Evolutionary conservation across 1,140 invertebrate genomes (phyloP), one percentile per base, ranked within the genome.

Genomic region (Metaphire vulgaris): DNA sequence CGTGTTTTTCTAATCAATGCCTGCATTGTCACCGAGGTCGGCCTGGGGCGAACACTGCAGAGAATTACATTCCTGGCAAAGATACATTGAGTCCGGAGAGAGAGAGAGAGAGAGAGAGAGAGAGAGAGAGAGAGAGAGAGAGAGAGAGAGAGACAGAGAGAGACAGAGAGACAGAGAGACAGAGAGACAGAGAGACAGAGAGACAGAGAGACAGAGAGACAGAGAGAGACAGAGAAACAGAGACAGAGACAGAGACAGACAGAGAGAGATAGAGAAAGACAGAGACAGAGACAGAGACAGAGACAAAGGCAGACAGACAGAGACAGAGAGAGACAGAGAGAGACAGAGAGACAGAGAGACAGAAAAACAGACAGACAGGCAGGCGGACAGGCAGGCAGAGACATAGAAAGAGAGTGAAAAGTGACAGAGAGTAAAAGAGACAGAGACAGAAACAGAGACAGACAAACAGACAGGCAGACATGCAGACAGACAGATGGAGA

Each of bases 81-180:
- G n/a, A n/a, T n/a, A n/a, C n/a, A n/a, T n/a, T n/a, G n/a, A n/a
- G n/a, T n/a, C n/a, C n/a, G n/a, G n/a, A n/a, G n/a, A n/a, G n/a
- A n/a, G n/a, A n/a, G n/a, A n/a, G n/a, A n/a, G n/a, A n/a, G n/a
- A n/a, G n/a, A n/a, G n/a, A n/a, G n/a, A n/a, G n/a, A n/a, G n/a
- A n/a, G n/a, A n/a, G n/a, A n/a, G n/a, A n/a, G n/a, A 56, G 6
- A 56, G 6, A 56, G 41, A 32, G 30, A 72, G 26, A 72, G 26
- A 72, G 70, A 72, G 70, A 72, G 70, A 72, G 70, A 72, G 70
- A 72, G 70, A 72, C 32, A 32, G 69, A 32, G 28, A 72, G 70
- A 72, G 70, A 72, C 32, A 72, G 70, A 72, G 70, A 72, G 28
- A 72, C 29, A 72, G 70, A 72, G 28, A 31, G 70, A 1, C 29